These are phyloP conservation scores for Conus ventricosus DNA, from an alignment of 1,140 invertebrate species.

Conservation along the genomic window DNA sequence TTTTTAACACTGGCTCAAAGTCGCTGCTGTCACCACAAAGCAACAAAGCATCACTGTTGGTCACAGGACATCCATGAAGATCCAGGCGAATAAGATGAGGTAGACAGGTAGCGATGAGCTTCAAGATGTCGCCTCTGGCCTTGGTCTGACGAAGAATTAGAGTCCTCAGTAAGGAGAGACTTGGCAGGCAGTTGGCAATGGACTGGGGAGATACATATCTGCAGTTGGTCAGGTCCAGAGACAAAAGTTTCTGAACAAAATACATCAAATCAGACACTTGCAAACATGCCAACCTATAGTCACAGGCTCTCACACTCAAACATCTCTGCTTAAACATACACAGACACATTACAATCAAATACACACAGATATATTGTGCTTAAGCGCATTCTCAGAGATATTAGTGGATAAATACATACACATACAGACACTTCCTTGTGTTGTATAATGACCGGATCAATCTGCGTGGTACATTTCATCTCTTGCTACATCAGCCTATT, in stretches of 20 bases:
- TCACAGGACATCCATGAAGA: constrained; percentile 37
- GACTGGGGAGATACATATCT: background rate
- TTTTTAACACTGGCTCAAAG: constrained; percentile 15
- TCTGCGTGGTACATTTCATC: too few species aligned
- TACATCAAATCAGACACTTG: background rate
- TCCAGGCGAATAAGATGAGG: constrained; percentile 23
- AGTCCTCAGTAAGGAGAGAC: constrained; percentile 12
- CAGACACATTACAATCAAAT: too few species aligned
- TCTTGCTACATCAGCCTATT: too few species aligned
- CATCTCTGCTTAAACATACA: too few species aligned
- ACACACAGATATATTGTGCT: too few species aligned
- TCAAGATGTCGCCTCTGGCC: constrained; percentile 17
- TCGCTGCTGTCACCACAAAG: constrained; percentile 21
- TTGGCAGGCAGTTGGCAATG: constrained; percentile 19
- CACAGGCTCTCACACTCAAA: too few species aligned
- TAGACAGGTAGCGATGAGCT: background rate
- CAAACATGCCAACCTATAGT: background rate
- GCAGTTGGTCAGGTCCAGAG: constrained; percentile 33
- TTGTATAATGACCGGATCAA: too few species aligned
- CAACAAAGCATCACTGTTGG: constrained; percentile 26
- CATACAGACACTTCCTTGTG: too few species aligned
- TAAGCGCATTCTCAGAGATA: too few species aligned
- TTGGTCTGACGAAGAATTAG: constrained; percentile 29
- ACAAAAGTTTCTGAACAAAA: constrained; percentile 35
- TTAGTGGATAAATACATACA: too few species aligned